Percentiles rank a stretch among this genome's conserved stretches.
Evolutionary conservation across 2,888 invertebrate species (phyloP).

Genomic region (Dicranocentrus wangi): DNA sequence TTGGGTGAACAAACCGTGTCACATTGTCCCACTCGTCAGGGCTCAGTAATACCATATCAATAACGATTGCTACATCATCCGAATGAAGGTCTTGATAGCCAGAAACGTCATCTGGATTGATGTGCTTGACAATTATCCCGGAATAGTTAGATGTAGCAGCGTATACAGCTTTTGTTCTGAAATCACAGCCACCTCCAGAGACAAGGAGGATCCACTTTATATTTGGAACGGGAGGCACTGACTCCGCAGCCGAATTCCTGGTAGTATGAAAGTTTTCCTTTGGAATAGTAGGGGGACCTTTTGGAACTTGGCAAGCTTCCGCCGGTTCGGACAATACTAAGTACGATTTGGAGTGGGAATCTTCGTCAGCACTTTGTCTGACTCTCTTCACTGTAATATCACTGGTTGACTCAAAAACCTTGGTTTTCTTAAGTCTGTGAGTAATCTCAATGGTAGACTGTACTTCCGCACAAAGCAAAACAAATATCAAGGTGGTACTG

Average conservation of each 20-base stretch:
- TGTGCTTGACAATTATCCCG: not conserved
- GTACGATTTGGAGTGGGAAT: not conserved
- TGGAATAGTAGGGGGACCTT: not conserved
- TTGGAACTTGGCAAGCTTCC: not conserved
- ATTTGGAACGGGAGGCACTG: not conserved
- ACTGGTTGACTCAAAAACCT: not conserved
- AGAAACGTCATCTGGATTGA: not conserved
- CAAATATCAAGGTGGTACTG: not conserved
- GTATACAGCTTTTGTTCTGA: not conserved
- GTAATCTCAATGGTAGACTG: not conserved
- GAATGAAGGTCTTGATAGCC: not conserved
- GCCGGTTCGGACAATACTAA: not conserved
- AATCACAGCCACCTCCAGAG: constrained; percentile 9
- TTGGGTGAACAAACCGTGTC: not conserved
- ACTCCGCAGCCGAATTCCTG: too few species aligned
- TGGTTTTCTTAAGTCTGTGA: not conserved
- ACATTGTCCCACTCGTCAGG: not conserved
- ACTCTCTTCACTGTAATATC: not conserved
- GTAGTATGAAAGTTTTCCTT: too few species aligned
- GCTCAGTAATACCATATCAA: not conserved
- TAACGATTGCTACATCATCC: not conserved
- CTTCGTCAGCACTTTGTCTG: not conserved
- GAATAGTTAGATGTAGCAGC: not conserved
- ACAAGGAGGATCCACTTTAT: constrained; percentile 1
- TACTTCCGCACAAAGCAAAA: not conserved